These are phyloP conservation scores for Tragopan temminckii DNA, from an alignment of 2,797 vertebrate genomes.

Conservation along the genomic window DNA sequence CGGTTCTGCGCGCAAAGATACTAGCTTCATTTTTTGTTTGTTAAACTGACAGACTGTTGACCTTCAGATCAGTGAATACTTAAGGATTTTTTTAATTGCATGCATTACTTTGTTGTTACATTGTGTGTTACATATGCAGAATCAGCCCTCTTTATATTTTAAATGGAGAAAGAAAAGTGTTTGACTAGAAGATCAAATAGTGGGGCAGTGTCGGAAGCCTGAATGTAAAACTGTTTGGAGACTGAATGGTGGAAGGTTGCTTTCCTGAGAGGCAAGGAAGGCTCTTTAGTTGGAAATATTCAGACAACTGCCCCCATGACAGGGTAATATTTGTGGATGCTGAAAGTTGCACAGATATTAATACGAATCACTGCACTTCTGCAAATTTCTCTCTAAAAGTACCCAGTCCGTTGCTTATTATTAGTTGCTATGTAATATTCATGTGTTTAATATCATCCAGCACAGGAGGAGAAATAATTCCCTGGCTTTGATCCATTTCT, in stretches of 20 bases:
- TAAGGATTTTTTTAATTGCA: constrained; percentile 8
- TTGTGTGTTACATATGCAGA: background rate
- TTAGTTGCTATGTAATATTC: constrained; percentile 48
- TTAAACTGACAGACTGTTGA: background rate
- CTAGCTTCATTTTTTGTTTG: background rate
- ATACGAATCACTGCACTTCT: constrained; percentile 19
- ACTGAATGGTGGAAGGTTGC: background rate
- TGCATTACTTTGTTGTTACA: background rate
- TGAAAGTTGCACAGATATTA: constrained; percentile 1
- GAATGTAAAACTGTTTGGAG: background rate
- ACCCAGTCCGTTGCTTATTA: constrained; percentile 28
- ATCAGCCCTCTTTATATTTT: constrained; percentile 45
- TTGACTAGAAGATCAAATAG: constrained; percentile 19
- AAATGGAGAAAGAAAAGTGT: constrained; percentile 61
- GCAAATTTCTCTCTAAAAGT: constrained; percentile 45
- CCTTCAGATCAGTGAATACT: background rate
- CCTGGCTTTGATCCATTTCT: constrained; percentile 32
- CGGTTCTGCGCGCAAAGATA: background rate
- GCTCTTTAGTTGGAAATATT: background rate
- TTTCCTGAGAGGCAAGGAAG: background rate
- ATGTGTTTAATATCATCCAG: constrained; percentile 37
- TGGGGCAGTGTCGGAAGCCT: background rate
- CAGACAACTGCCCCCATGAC: background rate
- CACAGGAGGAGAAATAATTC: background rate
- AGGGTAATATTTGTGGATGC: constrained; percentile 8